Conservation (phyloP, 2,888 invertebrate species). For the Lomographa bimaculata region DNA sequence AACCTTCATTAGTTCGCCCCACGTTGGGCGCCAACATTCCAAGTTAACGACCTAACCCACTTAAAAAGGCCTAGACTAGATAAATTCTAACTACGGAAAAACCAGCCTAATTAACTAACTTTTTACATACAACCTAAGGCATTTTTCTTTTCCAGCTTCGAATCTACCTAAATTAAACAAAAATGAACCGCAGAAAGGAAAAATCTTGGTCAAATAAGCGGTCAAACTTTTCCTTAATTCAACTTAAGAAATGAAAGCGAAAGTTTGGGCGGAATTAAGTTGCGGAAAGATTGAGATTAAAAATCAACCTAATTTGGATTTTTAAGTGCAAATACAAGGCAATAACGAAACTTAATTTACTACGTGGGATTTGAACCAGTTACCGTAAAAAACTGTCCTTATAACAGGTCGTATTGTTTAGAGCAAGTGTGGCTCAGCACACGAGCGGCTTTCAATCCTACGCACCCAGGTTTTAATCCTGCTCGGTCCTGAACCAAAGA, state of each 20-base stretch:
- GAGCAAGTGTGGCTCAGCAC: too few relatives aligned
- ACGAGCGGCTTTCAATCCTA: too few relatives aligned
- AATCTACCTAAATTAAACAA: too few relatives aligned
- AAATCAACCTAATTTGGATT: slow-evolving; percentile 5
- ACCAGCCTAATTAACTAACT: neutral
- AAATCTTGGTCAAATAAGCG: slow-evolving; percentile 12
- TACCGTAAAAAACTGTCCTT: too few relatives aligned
- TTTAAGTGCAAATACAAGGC: too few relatives aligned
- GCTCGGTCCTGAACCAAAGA: too few relatives aligned
- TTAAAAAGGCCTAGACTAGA: neutral
- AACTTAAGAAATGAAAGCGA: slow-evolving; percentile 12
- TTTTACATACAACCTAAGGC: neutral
- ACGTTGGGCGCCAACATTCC: slow-evolving; percentile 14
- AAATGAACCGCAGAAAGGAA: slow-evolving; percentile 8
- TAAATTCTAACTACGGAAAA: neutral
- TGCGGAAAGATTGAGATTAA: slow-evolving; percentile 6
- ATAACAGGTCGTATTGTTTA: too few relatives aligned
- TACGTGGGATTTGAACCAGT: too few relatives aligned
- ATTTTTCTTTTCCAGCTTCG: neutral
- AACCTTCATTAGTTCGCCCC: slow-evolving; percentile 4
- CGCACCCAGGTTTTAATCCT: too few relatives aligned
- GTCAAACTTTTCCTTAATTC: slow-evolving; percentile 13
- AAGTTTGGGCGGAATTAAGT: slow-evolving; percentile 7
- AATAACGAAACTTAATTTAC: too few relatives aligned
- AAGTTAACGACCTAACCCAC: slow-evolving; percentile 5